These are phyloP conservation scores for Eristalis pertinax DNA, from an alignment of 2,888 invertebrate species.

Conservation along the genomic window DNA sequence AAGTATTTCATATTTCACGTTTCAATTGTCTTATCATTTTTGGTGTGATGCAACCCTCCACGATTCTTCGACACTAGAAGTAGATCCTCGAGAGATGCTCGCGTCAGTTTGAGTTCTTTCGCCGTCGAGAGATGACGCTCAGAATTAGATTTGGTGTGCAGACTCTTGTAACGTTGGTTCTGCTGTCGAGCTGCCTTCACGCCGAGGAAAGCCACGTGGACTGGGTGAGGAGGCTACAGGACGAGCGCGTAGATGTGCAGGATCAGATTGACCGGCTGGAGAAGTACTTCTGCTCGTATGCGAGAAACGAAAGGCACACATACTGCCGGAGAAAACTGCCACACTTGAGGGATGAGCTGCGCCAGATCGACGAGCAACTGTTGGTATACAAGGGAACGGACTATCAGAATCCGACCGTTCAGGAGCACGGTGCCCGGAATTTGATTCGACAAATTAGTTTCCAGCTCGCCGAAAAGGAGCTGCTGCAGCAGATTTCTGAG, in stretches of 20 bases:
- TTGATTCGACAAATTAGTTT: slow-evolving; percentile 35
- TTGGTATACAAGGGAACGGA: slow-evolving; percentile 6
- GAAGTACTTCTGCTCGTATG: slow-evolving; percentile 47
- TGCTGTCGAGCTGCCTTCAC: neutral
- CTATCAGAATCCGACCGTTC: neutral
- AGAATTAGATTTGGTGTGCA: neutral
- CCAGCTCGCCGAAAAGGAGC: slow-evolving; percentile 36
- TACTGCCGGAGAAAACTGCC: slow-evolving; percentile 55
- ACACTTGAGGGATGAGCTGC: slow-evolving; percentile 47
- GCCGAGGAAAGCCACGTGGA: slow-evolving; percentile 12
- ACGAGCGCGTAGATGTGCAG: slow-evolving; percentile 29
- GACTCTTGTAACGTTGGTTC: slow-evolving; percentile 11
- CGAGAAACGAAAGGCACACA: slow-evolving; percentile 31
- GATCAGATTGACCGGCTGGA: slow-evolving; percentile 48
- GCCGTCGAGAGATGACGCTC: slow-evolving; percentile 56
- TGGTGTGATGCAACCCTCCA: slow-evolving; percentile 53
- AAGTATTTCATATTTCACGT: slow-evolving; percentile 63
- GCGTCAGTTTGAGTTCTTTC: slow-evolving; percentile 62
- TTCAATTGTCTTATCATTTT: slow-evolving; percentile 59
- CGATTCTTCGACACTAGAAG: slow-evolving; percentile 12
- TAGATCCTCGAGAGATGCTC: slow-evolving; percentile 21
- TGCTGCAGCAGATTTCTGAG: slow-evolving; percentile 7
- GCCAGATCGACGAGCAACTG: slow-evolving; percentile 59
- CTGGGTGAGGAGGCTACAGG: slow-evolving; percentile 40
- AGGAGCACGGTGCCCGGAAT: neutral